Conservation (phyloP, 2,113 vertebrate genomes). For the Heteronetta atricapilla region DNA sequence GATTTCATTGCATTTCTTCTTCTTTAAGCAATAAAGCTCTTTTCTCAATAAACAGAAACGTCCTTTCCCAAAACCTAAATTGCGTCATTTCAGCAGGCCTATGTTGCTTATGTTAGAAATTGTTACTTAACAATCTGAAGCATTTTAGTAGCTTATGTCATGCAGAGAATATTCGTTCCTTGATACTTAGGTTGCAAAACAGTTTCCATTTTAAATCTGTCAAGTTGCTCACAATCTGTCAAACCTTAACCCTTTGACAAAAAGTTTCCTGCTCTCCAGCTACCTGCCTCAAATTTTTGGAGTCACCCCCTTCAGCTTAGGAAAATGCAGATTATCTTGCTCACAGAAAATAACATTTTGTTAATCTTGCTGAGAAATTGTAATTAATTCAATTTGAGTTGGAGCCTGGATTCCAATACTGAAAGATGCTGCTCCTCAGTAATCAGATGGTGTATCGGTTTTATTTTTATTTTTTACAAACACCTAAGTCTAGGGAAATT, state of each 20-base stretch:
- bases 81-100: neutral
- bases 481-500: neutral
- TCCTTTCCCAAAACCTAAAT: neutral
- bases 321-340: neutral
- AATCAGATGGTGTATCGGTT: neutral
- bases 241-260: neutral
- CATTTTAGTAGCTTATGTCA: neutral
- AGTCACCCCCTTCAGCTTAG: neutral
- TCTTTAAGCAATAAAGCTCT: neutral
- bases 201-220: neutral
- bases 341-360: neutral
- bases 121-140: neutral
- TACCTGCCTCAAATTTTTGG: neutral
- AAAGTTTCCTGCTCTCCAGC: neutral
- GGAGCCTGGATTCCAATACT: neutral
- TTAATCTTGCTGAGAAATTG: neutral
- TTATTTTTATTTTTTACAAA: neutral
- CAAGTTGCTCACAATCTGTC: neutral
- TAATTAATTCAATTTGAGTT: neutral
- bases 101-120: neutral
- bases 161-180: neutral
- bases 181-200: neutral
- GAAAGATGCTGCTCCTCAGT: neutral
- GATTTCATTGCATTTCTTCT: neutral
- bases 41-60: neutral